Conservation (phyloP, 1,140 invertebrate genomes). For the Heliothis subflexa region DNA sequence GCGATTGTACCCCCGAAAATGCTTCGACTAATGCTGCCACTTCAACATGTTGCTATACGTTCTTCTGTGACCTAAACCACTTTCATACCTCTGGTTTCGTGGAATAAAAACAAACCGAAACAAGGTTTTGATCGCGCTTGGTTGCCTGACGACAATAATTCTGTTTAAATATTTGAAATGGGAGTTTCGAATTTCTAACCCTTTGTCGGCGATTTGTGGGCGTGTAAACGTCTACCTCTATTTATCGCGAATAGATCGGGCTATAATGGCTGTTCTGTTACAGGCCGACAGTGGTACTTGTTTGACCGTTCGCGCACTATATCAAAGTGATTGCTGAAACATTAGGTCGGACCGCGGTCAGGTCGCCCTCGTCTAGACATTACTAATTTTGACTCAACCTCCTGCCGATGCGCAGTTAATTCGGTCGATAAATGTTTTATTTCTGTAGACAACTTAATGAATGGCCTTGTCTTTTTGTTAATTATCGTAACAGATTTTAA, state of each 20-base stretch:
- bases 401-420: constrained; percentile 41
- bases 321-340: constrained; percentile 70
- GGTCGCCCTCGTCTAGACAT: constrained; percentile 65
- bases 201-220: constrained; percentile 53
- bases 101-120: constrained; percentile 35
- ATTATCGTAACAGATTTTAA: no score
- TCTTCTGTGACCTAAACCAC: constrained; percentile 18
- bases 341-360: constrained; percentile 64
- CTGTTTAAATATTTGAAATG: constrained; percentile 29
- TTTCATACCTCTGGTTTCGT: constrained; percentile 12
- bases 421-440: background rate
- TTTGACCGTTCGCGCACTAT: constrained; percentile 60
- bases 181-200: constrained; percentile 51
- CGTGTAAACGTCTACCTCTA: constrained; percentile 51
- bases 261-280: constrained; percentile 55
- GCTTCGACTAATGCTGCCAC: constrained; percentile 61
- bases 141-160: constrained; percentile 37
- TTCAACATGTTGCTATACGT: constrained; percentile 63
- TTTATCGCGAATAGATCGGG: constrained; percentile 61
- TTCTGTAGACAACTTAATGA: background rate
- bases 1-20: constrained; percentile 61
- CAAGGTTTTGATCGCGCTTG: constrained; percentile 44
- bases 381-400: constrained; percentile 60
- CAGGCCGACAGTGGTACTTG: constrained; percentile 54
- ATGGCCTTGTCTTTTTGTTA: background rate